Evolutionary conservation across 2,888 invertebrate species (phyloP).

Genomic region (Eupithecia inturbata): DNA sequence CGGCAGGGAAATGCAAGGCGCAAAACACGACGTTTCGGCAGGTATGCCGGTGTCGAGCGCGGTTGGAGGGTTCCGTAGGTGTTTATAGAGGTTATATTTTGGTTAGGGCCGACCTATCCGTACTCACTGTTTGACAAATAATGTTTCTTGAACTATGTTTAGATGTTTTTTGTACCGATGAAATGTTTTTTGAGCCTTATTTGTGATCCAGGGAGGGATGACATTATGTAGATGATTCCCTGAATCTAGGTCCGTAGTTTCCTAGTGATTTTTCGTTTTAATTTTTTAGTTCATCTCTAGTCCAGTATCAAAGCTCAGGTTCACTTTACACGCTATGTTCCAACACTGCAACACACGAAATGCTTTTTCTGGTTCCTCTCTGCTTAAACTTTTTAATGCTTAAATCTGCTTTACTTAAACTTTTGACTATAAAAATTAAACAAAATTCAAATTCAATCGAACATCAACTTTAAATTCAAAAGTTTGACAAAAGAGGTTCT

Average conservation of each 20-base stretch:
- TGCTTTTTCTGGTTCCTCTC: too few species aligned
- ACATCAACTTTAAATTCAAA: not conserved
- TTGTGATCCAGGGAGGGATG: not conserved
- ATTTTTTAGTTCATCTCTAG: not conserved
- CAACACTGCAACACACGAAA: not conserved
- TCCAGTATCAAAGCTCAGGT: not conserved
- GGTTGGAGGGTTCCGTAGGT: slow-evolving; percentile 23
- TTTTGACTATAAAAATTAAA: not conserved
- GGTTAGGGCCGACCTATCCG: not conserved
- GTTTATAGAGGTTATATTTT: not conserved
- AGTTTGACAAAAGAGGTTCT: not conserved
- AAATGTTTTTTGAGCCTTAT: too few species aligned
- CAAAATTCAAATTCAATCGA: not conserved
- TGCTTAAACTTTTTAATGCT: too few species aligned
- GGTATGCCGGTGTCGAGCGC: slow-evolving; percentile 10
- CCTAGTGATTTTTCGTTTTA: too few species aligned
- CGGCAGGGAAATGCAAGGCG: slow-evolving; percentile 37
- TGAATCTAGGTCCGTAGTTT: too few species aligned
- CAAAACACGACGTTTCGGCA: slow-evolving; percentile 38
- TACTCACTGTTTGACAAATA: not conserved
- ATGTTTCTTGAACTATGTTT: too few species aligned
- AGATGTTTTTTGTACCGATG: too few species aligned
- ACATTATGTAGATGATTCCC: not conserved
- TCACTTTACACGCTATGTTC: not conserved
- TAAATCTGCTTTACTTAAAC: too few species aligned